These are phyloP conservation scores for Stigmatopora nigra DNA, from an alignment of 2,113 vertebrate species.

Conservation along the genomic window DNA sequence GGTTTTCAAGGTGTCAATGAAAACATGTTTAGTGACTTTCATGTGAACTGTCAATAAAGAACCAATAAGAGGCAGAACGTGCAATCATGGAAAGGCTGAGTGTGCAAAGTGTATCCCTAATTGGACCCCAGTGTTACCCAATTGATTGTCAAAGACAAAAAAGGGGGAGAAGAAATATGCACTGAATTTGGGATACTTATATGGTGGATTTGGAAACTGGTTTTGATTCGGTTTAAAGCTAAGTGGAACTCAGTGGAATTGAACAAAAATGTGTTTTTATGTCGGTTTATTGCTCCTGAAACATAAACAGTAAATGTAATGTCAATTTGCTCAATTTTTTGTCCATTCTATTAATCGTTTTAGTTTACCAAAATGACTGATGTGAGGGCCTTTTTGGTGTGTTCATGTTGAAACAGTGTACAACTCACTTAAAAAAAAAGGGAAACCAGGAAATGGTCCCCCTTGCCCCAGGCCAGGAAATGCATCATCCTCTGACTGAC, in stretches of 20 bases:
- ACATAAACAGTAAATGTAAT: not conserved
- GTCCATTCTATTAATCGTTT: not conserved
- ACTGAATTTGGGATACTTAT: no score
- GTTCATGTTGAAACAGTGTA: constrained; percentile 8
- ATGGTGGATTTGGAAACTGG: no score
- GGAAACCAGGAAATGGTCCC: constrained; percentile 36
- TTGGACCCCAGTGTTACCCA: no score
- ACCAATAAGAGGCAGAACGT: not conserved
- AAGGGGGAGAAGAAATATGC: no score
- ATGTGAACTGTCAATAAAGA: not conserved
- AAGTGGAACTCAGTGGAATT: no score
- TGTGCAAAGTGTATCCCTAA: no score
- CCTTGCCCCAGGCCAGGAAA: constrained; percentile 43
- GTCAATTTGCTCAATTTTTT: not conserved
- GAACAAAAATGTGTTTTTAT: no score
- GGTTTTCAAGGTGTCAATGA: not conserved
- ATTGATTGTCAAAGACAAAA: no score
- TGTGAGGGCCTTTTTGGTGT: not conserved
- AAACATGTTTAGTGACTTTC: not conserved
- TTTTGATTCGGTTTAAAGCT: no score
- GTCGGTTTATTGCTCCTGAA: not conserved
- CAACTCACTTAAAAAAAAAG: not conserved
- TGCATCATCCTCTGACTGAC: constrained; percentile 39
- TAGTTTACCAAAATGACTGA: no score
- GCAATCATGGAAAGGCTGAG: not conserved